phyloP scores from a whole-genome alignment of 2,113 vertebrate species.

The Hypomesus transpacificus region DNA sequence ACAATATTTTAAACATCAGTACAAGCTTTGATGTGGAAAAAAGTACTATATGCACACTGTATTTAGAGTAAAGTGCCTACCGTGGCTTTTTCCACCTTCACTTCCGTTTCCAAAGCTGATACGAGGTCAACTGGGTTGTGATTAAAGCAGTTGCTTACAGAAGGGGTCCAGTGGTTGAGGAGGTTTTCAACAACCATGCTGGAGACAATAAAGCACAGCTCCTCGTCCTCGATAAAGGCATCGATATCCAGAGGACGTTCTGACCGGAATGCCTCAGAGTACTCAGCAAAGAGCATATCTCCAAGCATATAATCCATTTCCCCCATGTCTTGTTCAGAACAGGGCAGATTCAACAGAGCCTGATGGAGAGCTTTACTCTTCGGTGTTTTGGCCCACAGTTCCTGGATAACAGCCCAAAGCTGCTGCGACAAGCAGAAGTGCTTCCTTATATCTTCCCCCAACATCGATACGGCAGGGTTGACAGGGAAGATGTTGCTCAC shows the following conservation, averaged over 20 bases:
- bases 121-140: no score
- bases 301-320: not conserved
- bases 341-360: not conserved
- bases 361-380: not conserved
- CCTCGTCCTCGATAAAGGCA: not conserved
- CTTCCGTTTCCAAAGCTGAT: no score
- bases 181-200: not conserved
- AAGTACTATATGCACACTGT: no score
- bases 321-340: not conserved
- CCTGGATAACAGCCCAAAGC: not conserved
- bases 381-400: not conserved
- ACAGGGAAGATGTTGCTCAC: not conserved
- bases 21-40: no score
- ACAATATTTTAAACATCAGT: no score
- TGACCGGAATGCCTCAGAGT: not conserved
- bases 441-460: not conserved
- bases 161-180: not conserved
- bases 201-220: not conserved
- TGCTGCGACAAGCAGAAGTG: not conserved
- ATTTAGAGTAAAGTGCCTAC: no score
- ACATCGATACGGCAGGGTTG: not conserved
- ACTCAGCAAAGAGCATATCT: not conserved
- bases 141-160: slow-evolving; percentile 8
- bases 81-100: no score
- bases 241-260: not conserved